These are phyloP conservation scores for Lacanobia oleracea DNA, from an alignment of 2,888 invertebrate genomes.

Conservation along the genomic window DNA sequence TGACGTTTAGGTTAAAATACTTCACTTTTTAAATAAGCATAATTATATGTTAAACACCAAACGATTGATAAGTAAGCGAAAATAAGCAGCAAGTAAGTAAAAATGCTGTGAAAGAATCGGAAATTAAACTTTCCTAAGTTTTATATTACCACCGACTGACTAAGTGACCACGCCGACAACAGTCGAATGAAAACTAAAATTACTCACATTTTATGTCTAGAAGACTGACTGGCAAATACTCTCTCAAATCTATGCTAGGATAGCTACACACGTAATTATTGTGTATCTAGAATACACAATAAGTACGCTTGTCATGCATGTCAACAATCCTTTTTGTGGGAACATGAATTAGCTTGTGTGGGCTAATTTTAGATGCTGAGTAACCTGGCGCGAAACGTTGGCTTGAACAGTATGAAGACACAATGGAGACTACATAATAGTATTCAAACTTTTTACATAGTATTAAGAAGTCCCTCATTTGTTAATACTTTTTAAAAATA, in stretches of 20 bases:
- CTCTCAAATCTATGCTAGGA: background rate
- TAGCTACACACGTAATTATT: conserved; percentile 5
- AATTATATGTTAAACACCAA: too few species aligned
- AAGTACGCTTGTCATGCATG: conserved; percentile 8
- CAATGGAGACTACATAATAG: background rate
- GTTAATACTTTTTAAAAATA: too few species aligned
- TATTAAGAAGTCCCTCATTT: too few species aligned
- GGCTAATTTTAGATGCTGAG: conserved; percentile 17
- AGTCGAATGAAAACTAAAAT: conserved; percentile 11
- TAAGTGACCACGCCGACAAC: background rate
- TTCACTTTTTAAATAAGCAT: too few species aligned
- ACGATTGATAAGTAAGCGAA: too few species aligned
- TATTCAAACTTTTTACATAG: conserved; percentile 11
- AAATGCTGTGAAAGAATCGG: conserved; percentile 7
- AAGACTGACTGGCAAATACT: conserved; percentile 10
- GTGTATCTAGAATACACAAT: too few species aligned
- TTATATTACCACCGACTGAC: too few species aligned
- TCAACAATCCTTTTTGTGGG: conserved; percentile 31
- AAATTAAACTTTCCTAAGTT: conserved; percentile 39
- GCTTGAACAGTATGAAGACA: conserved; percentile 20
- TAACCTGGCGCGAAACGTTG: conserved; percentile 13
- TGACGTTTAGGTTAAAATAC: too few species aligned
- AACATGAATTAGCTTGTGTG: conserved; percentile 7
- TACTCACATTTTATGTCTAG: conserved; percentile 10
- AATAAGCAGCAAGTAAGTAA: background rate